Evolutionary conservation across 2,797 vertebrate genomes (phyloP), one percentile per base, ranked within the genome.

Genomic region (Antennarius maculatus): DNA sequence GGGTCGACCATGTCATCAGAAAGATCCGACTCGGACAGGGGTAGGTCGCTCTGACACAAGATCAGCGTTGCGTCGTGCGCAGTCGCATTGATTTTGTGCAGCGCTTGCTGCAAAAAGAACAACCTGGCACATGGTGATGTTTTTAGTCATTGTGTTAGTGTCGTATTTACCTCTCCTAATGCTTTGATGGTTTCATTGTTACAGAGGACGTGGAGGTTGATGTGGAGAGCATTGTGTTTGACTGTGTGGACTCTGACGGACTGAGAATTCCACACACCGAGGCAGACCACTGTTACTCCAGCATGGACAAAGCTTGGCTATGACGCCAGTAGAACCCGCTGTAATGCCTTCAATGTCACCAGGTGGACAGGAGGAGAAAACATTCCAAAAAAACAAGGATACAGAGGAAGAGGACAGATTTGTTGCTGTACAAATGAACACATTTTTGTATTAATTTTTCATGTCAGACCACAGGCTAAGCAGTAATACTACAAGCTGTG

Each of bases 271-370:
- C 94, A 0, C 88, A 93, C 53, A 50, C 88, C 0, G 92, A 89
- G 2, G 94, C 81, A 23, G 97, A 98, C 70, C 97, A 97, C 92
- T 96, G 96, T 89, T 98, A 98, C 85, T 98, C 96, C 54, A 95
- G 92, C 76, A 49, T 90, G 61, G 89, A 92, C 34, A 74, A 88
- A 37, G 64, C 88, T 1, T 92, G 92, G 79, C 91, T 96, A 93
- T 97, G 95, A 98, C 75, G 0, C 63, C 65, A 6, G 62, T 29
- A 17, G 27, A 63, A 12, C 23, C 43, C 11, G 14, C 41, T 11
- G 29, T 54, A 54, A 42, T 66, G 29, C 15, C 10, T 54, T 34
- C 48, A 15, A 57, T 16, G 54, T 29, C 54, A 27, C 42, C 28
- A 2, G 72, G 59, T 5, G 27, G 43, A 61, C 41, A 41, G 69